Conservation (phyloP, 2,888 invertebrate genomes). For the Allacma fusca region DNA sequence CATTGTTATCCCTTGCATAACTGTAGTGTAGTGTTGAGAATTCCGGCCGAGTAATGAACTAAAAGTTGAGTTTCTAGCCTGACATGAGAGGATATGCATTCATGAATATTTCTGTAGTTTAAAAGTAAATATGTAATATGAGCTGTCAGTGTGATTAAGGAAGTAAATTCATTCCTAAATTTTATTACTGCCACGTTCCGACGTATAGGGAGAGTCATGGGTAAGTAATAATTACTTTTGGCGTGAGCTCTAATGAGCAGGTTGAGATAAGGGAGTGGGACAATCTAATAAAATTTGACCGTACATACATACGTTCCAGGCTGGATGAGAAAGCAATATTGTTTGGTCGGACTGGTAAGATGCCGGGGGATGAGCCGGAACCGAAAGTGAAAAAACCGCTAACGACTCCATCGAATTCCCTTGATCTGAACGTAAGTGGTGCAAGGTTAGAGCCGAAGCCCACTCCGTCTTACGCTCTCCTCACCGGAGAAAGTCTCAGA, state of each 20-base stretch:
- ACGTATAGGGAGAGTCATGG: constrained; percentile 46
- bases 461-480: constrained; percentile 54
- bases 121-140: too few relatives aligned
- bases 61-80: too few relatives aligned
- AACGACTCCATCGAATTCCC: constrained; percentile 43
- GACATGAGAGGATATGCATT: too few relatives aligned
- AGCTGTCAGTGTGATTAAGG: too few relatives aligned
- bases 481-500: constrained; percentile 56
- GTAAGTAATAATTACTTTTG: constrained; percentile 35
- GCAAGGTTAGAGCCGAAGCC: constrained; percentile 42
- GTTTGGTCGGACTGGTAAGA: constrained; percentile 62
- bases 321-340: constrained; percentile 73
- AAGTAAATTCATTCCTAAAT: too few relatives aligned
- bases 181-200: constrained; percentile 17
- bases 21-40: too few relatives aligned
- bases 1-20: too few relatives aligned
- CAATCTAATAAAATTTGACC: constrained; percentile 31
- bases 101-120: too few relatives aligned
- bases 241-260: too few relatives aligned
- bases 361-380: constrained; percentile 51
- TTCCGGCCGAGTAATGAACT: too few relatives aligned
- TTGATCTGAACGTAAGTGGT: constrained; percentile 43
- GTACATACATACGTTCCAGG: too few relatives aligned
- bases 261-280: constrained; percentile 3
- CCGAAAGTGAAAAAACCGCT: constrained; percentile 41